Evolutionary conservation across 92 coral and sea anemone genomes (phyloP).

Genomic region (Micromussa lordhowensis): DNA sequence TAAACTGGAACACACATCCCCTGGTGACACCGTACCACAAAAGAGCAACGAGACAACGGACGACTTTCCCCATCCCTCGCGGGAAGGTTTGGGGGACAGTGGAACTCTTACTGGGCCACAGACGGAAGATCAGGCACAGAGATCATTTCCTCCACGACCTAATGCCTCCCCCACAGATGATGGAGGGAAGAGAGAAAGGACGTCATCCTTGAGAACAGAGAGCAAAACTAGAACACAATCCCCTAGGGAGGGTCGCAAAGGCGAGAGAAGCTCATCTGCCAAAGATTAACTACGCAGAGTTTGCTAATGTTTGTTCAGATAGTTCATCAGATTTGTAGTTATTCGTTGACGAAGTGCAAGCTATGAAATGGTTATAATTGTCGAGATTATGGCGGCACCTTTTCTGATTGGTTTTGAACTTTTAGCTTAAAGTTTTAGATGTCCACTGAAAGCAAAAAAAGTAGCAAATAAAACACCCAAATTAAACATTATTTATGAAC

Average conservation of each 20-base stretch:
- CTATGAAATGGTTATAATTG: neutral
- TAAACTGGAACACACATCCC: neutral
- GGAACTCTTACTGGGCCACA: neutral
- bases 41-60: neutral
- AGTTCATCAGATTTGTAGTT: neutral
- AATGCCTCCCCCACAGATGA: neutral
- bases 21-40: neutral
- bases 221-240: constrained; percentile 10
- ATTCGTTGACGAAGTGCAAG: neutral
- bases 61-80: neutral
- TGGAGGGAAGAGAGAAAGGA: neutral
- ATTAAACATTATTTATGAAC: neutral
- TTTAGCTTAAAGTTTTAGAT: neutral
- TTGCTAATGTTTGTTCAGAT: neutral
- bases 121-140: neutral
- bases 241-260: constrained; percentile 25
- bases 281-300: neutral
- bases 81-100: neutral
- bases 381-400: neutral
- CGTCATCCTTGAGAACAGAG: constrained; percentile 12
- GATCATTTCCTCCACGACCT: neutral
- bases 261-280: constrained; percentile 9
- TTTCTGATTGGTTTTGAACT: neutral
- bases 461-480: neutral
- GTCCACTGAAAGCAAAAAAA: neutral